phyloP scores from a whole-genome alignment of 2,888 invertebrate species.

The Teinopalpus imperialis region DNA sequence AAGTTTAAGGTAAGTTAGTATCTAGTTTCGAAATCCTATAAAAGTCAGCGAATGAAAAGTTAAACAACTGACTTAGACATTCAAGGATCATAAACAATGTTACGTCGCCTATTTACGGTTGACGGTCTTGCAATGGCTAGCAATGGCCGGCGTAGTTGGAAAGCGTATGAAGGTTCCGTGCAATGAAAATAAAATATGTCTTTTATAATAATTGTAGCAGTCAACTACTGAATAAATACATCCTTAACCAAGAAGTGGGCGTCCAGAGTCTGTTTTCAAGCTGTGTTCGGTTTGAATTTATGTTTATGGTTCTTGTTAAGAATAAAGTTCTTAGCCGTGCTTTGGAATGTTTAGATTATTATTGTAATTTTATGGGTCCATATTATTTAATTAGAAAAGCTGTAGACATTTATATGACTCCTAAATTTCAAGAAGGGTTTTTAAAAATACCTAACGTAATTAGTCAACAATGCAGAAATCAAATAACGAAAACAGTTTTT shows the following conservation, averaged over 20 bases:
- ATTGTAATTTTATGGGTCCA: slow-evolving; percentile 1
- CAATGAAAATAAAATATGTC: slow-evolving; percentile 27
- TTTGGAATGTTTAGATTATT: slow-evolving; percentile 9
- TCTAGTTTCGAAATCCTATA: slow-evolving; percentile 45
- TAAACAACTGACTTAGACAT: slow-evolving; percentile 40
- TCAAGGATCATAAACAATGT: slow-evolving; percentile 40
- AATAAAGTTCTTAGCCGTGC: slow-evolving; percentile 16
- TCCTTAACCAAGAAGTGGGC: slow-evolving; percentile 25
- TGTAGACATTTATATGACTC: neutral
- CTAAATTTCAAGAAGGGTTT: too few relatives aligned
- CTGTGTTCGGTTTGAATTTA: slow-evolving; percentile 21
- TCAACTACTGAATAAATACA: slow-evolving; percentile 28
- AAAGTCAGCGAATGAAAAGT: slow-evolving; percentile 52
- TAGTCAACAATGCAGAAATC: too few relatives aligned
- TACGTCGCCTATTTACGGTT: slow-evolving; percentile 24
- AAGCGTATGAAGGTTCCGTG: slow-evolving; percentile 22
- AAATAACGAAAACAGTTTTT: too few relatives aligned
- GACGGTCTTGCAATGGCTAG: slow-evolving; percentile 20
- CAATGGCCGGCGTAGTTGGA: slow-evolving; percentile 19
- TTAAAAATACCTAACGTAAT: too few relatives aligned
- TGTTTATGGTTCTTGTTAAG: slow-evolving; percentile 21
- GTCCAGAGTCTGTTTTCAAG: slow-evolving; percentile 23
- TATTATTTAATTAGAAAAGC: slow-evolving; percentile 2
- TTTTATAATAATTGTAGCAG: slow-evolving; percentile 27
- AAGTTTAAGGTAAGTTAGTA: too few relatives aligned